Conservation (phyloP, 2,888 invertebrate genomes). For the Napeogenes sylphis region DNA sequence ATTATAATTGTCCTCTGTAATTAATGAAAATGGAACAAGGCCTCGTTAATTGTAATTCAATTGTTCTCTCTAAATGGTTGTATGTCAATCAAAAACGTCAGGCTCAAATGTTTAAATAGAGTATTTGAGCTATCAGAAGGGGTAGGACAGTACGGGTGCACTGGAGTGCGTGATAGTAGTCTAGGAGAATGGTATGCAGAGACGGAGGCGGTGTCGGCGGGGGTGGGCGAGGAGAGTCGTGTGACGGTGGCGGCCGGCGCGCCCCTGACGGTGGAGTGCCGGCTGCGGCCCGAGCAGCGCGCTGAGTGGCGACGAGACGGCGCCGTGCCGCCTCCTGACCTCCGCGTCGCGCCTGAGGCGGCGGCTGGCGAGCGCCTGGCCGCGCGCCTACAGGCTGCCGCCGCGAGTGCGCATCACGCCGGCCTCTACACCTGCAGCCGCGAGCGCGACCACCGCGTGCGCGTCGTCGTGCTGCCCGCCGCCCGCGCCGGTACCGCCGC, state of each 20-base stretch:
- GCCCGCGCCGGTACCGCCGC: constrained; percentile 29
- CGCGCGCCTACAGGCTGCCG: constrained; percentile 47
- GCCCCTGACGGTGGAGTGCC: constrained; percentile 61
- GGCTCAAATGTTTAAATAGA: not conserved
- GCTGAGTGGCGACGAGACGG: constrained; percentile 45
- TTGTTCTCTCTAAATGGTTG: constrained; percentile 23
- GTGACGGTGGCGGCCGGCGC: constrained; percentile 54
- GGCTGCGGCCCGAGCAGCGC: constrained; percentile 49
- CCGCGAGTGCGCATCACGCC: constrained; percentile 49
- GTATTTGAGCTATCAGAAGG: not conserved
- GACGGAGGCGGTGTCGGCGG: constrained; percentile 17
- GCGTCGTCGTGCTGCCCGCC: constrained; percentile 44
- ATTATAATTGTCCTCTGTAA: constrained; percentile 7
- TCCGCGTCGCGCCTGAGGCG: constrained; percentile 38
- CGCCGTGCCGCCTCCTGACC: constrained; percentile 45
- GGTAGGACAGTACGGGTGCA: constrained; percentile 2
- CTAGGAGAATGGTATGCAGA: constrained; percentile 19
- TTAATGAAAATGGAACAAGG: constrained; percentile 23
- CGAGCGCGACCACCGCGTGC: constrained; percentile 46
- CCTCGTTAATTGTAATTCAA: constrained; percentile 14
- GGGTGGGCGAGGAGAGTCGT: constrained; percentile 36
- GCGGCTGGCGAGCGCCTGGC: constrained; percentile 36
- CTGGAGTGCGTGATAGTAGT: constrained; percentile 15
- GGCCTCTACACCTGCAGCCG: constrained; percentile 57
- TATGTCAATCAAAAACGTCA: constrained; percentile 12